Evolutionary conservation across 1,140 invertebrate genomes (phyloP).

Genomic region (Sycophaga agraensis): DNA sequence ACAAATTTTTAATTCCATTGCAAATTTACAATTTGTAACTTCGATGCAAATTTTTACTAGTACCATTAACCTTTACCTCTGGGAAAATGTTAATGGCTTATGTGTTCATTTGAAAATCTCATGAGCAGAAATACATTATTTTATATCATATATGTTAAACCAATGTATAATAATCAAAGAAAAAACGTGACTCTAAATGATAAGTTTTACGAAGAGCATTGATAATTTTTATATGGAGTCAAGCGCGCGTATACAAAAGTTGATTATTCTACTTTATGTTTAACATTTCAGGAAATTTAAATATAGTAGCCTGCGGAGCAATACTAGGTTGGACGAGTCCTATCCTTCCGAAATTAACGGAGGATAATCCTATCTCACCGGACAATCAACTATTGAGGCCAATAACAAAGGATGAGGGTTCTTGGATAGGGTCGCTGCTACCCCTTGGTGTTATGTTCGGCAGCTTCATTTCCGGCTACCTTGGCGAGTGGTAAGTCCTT

Average conservation of each 20-base stretch:
- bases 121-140: no score
- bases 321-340: slow-evolving; percentile 73
- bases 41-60: no score
- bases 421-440: slow-evolving; percentile 79
- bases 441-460: slow-evolving; percentile 75
- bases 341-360: slow-evolving; percentile 60
- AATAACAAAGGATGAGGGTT: slow-evolving; percentile 58
- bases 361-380: slow-evolving; percentile 43
- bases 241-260: no score
- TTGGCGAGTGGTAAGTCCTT: slow-evolving; percentile 26
- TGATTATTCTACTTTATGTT: slow-evolving; percentile 9
- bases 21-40: no score
- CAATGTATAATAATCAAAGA: no score
- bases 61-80: no score
- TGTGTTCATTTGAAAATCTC: no score
- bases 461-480: slow-evolving; percentile 34
- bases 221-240: slow-evolving; percentile 10
- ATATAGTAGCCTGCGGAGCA: slow-evolving; percentile 63
- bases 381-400: slow-evolving; percentile 53
- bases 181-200: no score
- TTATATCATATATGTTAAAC: no score
- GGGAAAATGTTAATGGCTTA: no score
- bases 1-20: no score
- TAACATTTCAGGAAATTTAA: slow-evolving; percentile 63
- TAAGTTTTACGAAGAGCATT: neutral